Evolutionary conservation across 64 coral and sea anemone species (phyloP).

Genomic region (Porites australiensis): DNA sequence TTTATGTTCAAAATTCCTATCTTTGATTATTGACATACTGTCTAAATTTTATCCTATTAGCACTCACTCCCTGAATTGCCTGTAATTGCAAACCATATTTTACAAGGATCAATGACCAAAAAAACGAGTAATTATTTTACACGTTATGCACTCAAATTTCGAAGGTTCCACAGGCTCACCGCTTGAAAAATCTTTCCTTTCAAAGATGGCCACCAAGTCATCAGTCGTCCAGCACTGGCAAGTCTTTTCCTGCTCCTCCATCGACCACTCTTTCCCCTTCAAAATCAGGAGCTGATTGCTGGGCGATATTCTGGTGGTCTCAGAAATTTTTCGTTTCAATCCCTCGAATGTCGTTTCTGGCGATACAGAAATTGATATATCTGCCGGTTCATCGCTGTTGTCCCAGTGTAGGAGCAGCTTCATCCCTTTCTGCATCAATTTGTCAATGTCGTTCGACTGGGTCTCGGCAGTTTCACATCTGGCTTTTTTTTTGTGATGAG

Average conservation of each 20-base stretch:
- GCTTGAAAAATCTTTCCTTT: not conserved
- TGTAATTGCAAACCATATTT: not conserved
- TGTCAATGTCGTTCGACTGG: not conserved
- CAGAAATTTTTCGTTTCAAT: not conserved
- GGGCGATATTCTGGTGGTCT: conserved; percentile 19
- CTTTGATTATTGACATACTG: not conserved
- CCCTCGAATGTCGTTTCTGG: conserved; percentile 5
- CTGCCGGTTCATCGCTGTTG: not conserved
- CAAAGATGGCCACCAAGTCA: conserved; percentile 3
- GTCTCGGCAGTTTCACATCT: not conserved
- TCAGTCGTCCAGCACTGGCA: not conserved
- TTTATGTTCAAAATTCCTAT: not conserved
- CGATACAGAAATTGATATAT: not conserved
- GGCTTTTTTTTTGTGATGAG: not conserved
- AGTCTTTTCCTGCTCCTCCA: conserved; percentile 6
- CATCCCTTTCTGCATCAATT: not conserved
- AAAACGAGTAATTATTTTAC: not conserved
- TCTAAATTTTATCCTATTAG: conserved; percentile 1
- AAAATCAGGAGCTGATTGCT: conserved; percentile 7
- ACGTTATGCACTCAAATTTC: not conserved
- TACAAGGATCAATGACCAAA: not conserved
- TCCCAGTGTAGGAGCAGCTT: not conserved
- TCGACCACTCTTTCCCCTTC: not conserved
- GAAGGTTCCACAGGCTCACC: conserved; percentile 5
- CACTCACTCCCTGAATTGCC: conserved; percentile 1